These are phyloP conservation scores for Antheraea pernyi DNA, from an alignment of 1,140 invertebrate genomes.

Conservation along the genomic window DNA sequence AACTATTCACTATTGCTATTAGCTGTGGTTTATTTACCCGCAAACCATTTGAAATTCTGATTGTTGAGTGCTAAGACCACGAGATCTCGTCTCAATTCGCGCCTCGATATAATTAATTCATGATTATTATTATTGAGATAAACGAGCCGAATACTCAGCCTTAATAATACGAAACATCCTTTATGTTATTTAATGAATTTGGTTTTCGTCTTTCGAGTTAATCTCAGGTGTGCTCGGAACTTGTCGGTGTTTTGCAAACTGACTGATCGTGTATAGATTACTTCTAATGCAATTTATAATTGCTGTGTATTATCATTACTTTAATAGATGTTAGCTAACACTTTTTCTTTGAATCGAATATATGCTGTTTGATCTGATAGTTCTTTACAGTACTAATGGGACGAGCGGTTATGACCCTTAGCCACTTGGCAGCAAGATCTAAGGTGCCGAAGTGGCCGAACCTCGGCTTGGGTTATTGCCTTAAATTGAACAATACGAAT, in stretches of 20 bases:
- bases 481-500: too few relatives aligned
- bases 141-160: conserved; percentile 1
- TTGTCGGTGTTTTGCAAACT: too few relatives aligned
- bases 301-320: too few relatives aligned
- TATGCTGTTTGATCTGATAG: too few relatives aligned
- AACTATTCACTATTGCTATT: conserved; percentile 14
- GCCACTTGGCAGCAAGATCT: too few relatives aligned
- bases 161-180: background rate
- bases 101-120: conserved; percentile 18
- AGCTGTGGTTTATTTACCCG: conserved; percentile 15
- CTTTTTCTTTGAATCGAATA: too few relatives aligned
- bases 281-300: background rate
- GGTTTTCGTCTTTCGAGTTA: background rate
- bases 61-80: conserved; percentile 16
- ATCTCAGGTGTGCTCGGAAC: background rate
- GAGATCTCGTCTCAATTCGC: conserved; percentile 13
- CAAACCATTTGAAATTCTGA: conserved; percentile 25
- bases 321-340: too few relatives aligned
- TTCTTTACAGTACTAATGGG: too few relatives aligned
- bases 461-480: too few relatives aligned
- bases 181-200: background rate
- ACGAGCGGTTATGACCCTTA: too few relatives aligned
- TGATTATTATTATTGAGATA: conserved; percentile 23
- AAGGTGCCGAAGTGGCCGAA: too few relatives aligned
- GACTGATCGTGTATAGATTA: too few relatives aligned